Evolutionary conservation across 2,888 invertebrate species (phyloP), one percentile per base, ranked within the genome.

Genomic region (Scaptomyza caliginosa): DNA sequence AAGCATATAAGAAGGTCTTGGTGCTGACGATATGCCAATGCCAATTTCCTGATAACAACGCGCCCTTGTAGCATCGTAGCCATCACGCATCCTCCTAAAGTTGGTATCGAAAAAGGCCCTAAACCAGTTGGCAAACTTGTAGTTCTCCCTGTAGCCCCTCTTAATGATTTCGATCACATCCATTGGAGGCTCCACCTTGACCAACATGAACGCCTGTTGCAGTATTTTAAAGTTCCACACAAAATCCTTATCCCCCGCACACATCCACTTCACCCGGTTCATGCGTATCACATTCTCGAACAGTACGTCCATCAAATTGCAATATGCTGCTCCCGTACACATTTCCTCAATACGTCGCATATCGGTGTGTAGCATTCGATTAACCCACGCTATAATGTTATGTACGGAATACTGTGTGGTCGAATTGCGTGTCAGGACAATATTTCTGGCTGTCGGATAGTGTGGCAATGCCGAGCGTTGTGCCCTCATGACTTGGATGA

Each of bases 121-220:
- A 19, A 70, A 66, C 70, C 70, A 70, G 4, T 23, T 17, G 1
- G 57, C 59, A 13, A 71, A 70, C 4, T 34, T 17, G 11, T 46
- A 66, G 28, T 60, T 71, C 0, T 70, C 66, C 17, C 21, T 32
- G 19, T 34, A 60, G 0, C 36, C 23, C 0, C 32, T 28, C 13
- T 42, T 54, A 0, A 54, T 32, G 19, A 71, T 10, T 11, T 19
- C 6, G 1, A 0, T 1, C 0, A 34, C 16, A 5, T 34, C 16
- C 8, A 34, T 1, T 1, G 34, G 34, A 3, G 34, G 34, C 2
- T 34, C 39, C 0, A 71, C 43, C 3, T 66, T 19, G 0, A 52
- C 21, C 1, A 2, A 6, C 2, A 38, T 30, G 19, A 57, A 64
- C 13, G 54, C 11, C 16, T 32, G 16, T 10, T 59, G 65, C 4